phyloP scores from a whole-genome alignment of 2,113 vertebrate genomes.

The Peromyscus polionotus region DNA sequence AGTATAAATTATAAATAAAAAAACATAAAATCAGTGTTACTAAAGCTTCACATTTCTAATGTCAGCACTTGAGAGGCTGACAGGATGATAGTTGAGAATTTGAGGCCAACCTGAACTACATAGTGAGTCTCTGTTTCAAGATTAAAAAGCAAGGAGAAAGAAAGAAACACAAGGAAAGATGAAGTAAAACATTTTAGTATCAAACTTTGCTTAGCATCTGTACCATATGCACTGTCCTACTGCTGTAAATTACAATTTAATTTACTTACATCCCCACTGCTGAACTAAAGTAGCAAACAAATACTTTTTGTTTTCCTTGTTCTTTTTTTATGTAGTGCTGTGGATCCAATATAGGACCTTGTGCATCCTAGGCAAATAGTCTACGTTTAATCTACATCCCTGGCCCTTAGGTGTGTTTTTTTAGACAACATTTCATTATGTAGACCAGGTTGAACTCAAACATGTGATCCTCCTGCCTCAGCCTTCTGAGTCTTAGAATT shows the following conservation, averaged over 20 bases:
- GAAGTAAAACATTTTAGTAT: background rate
- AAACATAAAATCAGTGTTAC: conserved; percentile 42
- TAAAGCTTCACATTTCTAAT: background rate
- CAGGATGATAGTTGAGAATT: background rate
- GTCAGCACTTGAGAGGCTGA: background rate
- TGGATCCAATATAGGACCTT: background rate
- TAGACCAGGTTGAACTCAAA: background rate
- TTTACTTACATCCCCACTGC: background rate
- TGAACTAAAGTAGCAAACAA: background rate
- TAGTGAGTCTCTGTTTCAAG: background rate
- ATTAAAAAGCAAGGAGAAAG: background rate
- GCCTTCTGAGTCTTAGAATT: background rate
- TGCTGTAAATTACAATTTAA: conserved; percentile 48
- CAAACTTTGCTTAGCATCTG: conserved; percentile 24
- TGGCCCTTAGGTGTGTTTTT: too few species aligned
- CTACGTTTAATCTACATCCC: background rate
- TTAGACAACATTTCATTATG: background rate
- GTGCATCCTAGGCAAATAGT: background rate
- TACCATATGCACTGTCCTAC: background rate
- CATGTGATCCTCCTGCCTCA: background rate
- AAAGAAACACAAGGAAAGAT: background rate
- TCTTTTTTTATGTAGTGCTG: background rate
- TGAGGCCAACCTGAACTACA: background rate
- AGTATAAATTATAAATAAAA: conserved; percentile 49
- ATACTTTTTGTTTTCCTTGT: background rate